A percentile compares a stretch with the other conserved stretches of the same genome.
Evolutionary conservation across 2,888 invertebrate genomes (phyloP).

Genomic region (Drosophila maculinotata): DNA sequence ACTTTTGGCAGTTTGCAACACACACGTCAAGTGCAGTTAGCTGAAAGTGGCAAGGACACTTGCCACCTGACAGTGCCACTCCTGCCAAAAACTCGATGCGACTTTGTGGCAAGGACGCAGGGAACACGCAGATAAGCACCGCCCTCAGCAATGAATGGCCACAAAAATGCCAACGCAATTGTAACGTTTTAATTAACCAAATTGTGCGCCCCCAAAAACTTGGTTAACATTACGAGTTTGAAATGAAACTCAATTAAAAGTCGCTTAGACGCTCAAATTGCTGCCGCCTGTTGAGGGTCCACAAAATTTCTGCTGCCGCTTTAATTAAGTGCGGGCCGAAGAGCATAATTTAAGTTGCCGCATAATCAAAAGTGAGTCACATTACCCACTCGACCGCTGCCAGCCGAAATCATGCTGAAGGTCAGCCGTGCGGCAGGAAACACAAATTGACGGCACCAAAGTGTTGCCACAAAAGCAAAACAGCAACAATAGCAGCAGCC

Average conservation of each 20-base stretch:
- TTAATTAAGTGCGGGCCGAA: slow-evolving; percentile 62
- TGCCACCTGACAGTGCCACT: slow-evolving; percentile 28
- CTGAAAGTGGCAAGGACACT: slow-evolving; percentile 43
- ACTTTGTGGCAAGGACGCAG: slow-evolving; percentile 9
- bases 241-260: slow-evolving; percentile 79
- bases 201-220: slow-evolving; percentile 66
- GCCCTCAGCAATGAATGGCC: neutral
- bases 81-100: neutral
- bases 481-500: slow-evolving; percentile 6
- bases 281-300: slow-evolving; percentile 35
- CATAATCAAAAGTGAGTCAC: slow-evolving; percentile 55
- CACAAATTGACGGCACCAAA: slow-evolving; percentile 27
- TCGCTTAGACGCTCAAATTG: slow-evolving; percentile 69
- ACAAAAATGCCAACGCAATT: slow-evolving; percentile 72
- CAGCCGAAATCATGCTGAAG: slow-evolving; percentile 48
- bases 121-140: slow-evolving; percentile 34
- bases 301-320: slow-evolving; percentile 39
- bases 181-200: slow-evolving; percentile 79
- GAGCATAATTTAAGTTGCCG: slow-evolving; percentile 57
- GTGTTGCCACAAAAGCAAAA: slow-evolving; percentile 32
- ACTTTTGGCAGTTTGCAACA: slow-evolving; percentile 39
- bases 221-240: slow-evolving; percentile 41
- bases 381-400: slow-evolving; percentile 36
- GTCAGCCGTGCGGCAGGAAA: slow-evolving; percentile 40
- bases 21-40: slow-evolving; percentile 47